These are phyloP conservation scores for Bellardia pandia DNA, from an alignment of 2,888 invertebrate species.

Conservation along the genomic window DNA sequence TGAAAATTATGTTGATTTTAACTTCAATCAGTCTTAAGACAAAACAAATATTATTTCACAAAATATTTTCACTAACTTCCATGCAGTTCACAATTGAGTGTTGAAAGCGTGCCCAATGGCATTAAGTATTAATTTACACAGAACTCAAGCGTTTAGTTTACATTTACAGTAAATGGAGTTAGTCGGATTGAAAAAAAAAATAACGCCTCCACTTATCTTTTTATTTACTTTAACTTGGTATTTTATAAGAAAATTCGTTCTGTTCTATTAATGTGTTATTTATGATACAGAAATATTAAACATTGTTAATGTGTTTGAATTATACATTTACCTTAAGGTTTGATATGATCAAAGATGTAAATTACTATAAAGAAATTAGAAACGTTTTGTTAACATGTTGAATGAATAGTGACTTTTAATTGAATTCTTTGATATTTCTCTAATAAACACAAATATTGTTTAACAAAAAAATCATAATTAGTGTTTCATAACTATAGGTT, in stretches of 20 bases:
- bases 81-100: neutral
- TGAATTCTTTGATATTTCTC: neutral
- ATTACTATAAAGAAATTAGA: constrained; percentile 6
- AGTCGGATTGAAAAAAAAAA: neutral
- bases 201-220: constrained; percentile 32
- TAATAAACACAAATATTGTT: too few relatives aligned
- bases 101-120: constrained; percentile 41
- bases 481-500: too few relatives aligned
- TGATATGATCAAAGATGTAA: constrained; percentile 2
- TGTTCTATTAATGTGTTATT: neutral
- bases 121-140: constrained; percentile 54
- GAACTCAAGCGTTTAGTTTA: constrained; percentile 21
- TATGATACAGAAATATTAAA: neutral
- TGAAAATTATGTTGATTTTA: constrained; percentile 48
- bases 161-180: constrained; percentile 17
- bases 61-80: constrained; percentile 33
- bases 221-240: neutral
- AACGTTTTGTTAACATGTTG: neutral
- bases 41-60: constrained; percentile 57
- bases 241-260: neutral
- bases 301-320: neutral
- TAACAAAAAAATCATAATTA: too few relatives aligned
- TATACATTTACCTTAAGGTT: neutral
- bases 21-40: constrained; percentile 56
- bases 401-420: neutral